Base-by-base conservation (phyloP, 2,888 invertebrate species). In the Leucophenga maculata region DNA sequence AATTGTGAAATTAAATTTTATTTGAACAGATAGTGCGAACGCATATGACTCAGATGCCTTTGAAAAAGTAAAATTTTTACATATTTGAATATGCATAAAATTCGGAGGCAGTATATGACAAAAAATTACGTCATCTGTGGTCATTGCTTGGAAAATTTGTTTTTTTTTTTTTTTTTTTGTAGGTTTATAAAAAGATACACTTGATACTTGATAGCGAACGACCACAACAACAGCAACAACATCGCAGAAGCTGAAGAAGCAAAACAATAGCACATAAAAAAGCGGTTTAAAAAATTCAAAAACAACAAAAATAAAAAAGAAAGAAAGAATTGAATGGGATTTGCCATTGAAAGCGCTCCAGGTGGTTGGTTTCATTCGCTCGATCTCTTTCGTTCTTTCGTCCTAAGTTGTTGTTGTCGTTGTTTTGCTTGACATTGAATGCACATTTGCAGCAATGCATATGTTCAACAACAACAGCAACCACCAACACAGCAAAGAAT, bases 351-450 rank as follows among this genome's bases (percentile, higher is more conserved):
- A 39, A 39, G n/a, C 39, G 39, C 20, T 20, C 20, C 26, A 31
- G 46, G 39, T 31, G 32, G 64, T 22, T 13, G n/a, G 8, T 39
- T 39, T 8, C 39, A 39, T 39, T 39, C 39, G 39, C 39, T 39
- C 11, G 11, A 3, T 39, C 39, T 39, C 39, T 39, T 9, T 39
- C 39, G 8, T 8, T 8, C 39, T 39, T 39, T 76, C 69, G 68
- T 70, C 72, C 74, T 71, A 69, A 69, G 69, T 70, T 65, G 67
- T 72, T 71, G 72, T 68, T 75, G 62, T 65, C 70, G 26, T 59
- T 68, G 31, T 62, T 14, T 50, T 50, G 71, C 69, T 57, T 77
- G 82, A 75, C 82, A 80, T 82, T 82, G 80, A 77, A 78, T 14
- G 22, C 46, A 18, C 22, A 50, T 50, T 50, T 50, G 18, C 50